These are phyloP conservation scores for Galago senegalensis DNA, from an alignment of 2,797 vertebrate genomes.

Conservation along the genomic window DNA sequence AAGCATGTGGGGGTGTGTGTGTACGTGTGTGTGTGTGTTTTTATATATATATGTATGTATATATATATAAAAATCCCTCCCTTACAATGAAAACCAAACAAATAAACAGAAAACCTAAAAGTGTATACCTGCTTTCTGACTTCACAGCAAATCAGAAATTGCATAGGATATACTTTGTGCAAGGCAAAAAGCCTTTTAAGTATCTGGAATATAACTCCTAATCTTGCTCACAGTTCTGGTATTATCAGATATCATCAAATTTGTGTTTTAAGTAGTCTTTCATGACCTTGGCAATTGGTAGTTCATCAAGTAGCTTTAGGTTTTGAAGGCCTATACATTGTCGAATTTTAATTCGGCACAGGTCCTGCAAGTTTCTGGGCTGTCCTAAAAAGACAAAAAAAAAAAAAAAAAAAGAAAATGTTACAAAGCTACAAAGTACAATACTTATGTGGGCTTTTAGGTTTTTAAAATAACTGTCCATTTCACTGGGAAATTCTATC, in stretches of 20 bases:
- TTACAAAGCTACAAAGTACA: constrained; percentile 76
- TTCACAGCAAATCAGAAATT: constrained; percentile 93
- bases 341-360: constrained; percentile 99
- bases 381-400: constrained; percentile 91
- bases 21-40: constrained; percentile 40
- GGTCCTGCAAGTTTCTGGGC: constrained; percentile 97
- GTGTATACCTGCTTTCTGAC: constrained; percentile 93
- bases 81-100: constrained; percentile 83
- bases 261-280: constrained; percentile 99
- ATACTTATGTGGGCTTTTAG: not conserved
- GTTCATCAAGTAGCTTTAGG: constrained; percentile 96
- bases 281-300: constrained; percentile 99
- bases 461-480: not conserved
- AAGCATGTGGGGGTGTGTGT: constrained; percentile 83
- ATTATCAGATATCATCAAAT: constrained; percentile 96
- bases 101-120: constrained; percentile 84
- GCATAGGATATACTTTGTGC: constrained; percentile 97
- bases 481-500: not conserved
- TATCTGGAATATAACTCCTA: constrained; percentile 90
- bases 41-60: not conserved
- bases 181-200: constrained; percentile 90
- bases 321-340: constrained; percentile 98
- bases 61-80: constrained; percentile 77
- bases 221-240: constrained; percentile 87
- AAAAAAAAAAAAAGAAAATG: constrained; percentile 77